phyloP scores from a whole-genome alignment of 2,888 invertebrate genomes.

The Teinopalpus imperialis region DNA sequence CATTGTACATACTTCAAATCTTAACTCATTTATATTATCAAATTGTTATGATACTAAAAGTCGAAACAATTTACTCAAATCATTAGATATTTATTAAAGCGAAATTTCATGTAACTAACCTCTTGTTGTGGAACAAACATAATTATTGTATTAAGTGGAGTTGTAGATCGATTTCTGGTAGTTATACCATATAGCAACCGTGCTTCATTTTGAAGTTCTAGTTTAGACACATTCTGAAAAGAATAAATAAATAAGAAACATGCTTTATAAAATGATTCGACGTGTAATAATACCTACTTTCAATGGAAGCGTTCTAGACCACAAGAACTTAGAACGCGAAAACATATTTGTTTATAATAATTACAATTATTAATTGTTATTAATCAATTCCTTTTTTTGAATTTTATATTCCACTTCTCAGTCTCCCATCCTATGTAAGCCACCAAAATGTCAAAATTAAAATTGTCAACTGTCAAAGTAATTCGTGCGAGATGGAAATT shows the following conservation, averaged over 20 bases:
- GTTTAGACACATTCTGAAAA: slow-evolving; percentile 65
- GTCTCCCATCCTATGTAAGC: slow-evolving; percentile 1
- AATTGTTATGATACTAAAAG: too few relatives aligned
- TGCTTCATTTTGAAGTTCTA: slow-evolving; percentile 66
- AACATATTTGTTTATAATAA: slow-evolving; percentile 57
- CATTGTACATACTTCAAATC: too few relatives aligned
- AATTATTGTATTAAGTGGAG: slow-evolving; percentile 94
- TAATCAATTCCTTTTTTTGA: neutral
- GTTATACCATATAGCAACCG: slow-evolving; percentile 59
- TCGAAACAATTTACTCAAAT: too few relatives aligned
- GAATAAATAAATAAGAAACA: slow-evolving; percentile 26
- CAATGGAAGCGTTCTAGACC: slow-evolving; percentile 55
- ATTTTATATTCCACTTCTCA: slow-evolving; percentile 5
- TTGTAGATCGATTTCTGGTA: slow-evolving; percentile 77
- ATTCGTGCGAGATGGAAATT: too few relatives aligned
- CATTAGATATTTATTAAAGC: too few relatives aligned
- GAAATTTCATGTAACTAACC: too few relatives aligned
- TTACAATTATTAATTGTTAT: neutral
- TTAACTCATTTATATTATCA: too few relatives aligned
- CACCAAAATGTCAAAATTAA: slow-evolving; percentile 4
- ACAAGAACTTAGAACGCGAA: slow-evolving; percentile 63
- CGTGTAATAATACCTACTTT: slow-evolving; percentile 46
- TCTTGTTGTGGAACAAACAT: slow-evolving; percentile 99
- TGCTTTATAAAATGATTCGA: slow-evolving; percentile 17
- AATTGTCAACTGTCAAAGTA: slow-evolving; percentile 13